These are phyloP conservation scores for Papilio aristodemus DNA, from an alignment of 1,140 invertebrate genomes.

Conservation along the genomic window DNA sequence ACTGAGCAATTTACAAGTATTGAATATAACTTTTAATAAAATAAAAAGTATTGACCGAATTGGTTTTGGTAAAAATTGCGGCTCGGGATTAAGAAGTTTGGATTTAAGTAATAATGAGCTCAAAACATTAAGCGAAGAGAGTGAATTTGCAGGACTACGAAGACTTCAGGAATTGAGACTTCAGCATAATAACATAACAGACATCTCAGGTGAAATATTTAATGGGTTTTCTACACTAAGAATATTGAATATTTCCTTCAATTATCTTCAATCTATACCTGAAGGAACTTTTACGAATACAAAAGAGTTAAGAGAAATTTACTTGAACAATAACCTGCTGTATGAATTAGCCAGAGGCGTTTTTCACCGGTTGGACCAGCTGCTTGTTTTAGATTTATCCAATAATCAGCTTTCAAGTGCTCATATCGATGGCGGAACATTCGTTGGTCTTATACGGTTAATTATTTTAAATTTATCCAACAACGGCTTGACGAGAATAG, in stretches of 20 bases:
- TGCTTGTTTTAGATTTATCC: slow-evolving; percentile 93
- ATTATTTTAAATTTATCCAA: slow-evolving; percentile 92
- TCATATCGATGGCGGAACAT: slow-evolving; percentile 90
- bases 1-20: slow-evolving; percentile 87
- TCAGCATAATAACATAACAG: slow-evolving; percentile 90
- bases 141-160: slow-evolving; percentile 85
- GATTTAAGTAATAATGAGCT: slow-evolving; percentile 91
- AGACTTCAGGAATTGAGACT: slow-evolving; percentile 88
- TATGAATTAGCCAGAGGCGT: slow-evolving; percentile 89
- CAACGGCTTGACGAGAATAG: slow-evolving; percentile 91
- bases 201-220: slow-evolving; percentile 89
- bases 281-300: slow-evolving; percentile 89
- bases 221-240: slow-evolving; percentile 87
- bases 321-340: slow-evolving; percentile 90
- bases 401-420: slow-evolving; percentile 92
- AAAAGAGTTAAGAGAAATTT: slow-evolving; percentile 89
- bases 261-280: slow-evolving; percentile 88
- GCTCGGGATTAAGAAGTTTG: slow-evolving; percentile 84
- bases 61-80: slow-evolving; percentile 83
- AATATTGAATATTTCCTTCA: slow-evolving; percentile 91
- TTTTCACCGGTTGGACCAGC: slow-evolving; percentile 90
- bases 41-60: slow-evolving; percentile 87
- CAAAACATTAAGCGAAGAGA: slow-evolving; percentile 85
- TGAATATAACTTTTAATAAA: slow-evolving; percentile 91
- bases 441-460: slow-evolving; percentile 90